A percentile compares a stretch with the other conserved stretches of the same genome.
phyloP scores from a whole-genome alignment of 2,888 invertebrate genomes.

The Diploptera punctata region DNA sequence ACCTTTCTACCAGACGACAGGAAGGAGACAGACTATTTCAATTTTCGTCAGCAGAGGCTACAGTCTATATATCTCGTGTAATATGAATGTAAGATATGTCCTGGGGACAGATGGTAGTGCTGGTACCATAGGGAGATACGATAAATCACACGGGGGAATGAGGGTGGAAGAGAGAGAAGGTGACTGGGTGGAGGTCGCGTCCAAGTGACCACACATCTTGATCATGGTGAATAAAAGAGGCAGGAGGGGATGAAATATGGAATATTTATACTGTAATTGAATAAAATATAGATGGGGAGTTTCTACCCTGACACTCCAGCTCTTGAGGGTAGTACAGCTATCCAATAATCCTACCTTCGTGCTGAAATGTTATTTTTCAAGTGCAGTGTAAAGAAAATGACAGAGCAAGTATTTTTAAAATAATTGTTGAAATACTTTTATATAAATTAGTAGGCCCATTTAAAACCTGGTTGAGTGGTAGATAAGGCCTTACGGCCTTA shows the following conservation, averaged over 20 bases:
- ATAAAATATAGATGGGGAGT: slow-evolving; percentile 30
- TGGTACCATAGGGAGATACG: neutral
- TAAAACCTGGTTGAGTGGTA: too few relatives aligned
- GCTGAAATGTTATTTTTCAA: neutral
- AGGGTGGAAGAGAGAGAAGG: neutral
- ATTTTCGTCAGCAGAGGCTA: neutral
- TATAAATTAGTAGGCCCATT: too few relatives aligned
- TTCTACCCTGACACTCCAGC: neutral
- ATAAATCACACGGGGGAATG: slow-evolving; percentile 10
- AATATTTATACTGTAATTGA: slow-evolving; percentile 41
- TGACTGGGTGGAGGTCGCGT: slow-evolving; percentile 4
- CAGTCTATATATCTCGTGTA: slow-evolving; percentile 5
- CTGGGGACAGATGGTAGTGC: slow-evolving; percentile 12
- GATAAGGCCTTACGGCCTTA: too few relatives aligned
- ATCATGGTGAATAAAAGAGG: slow-evolving; percentile 23
- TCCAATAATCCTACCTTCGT: neutral
- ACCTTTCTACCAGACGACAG: too few relatives aligned
- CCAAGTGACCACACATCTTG: slow-evolving; percentile 35
- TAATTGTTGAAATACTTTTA: too few relatives aligned
- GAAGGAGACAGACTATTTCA: too few relatives aligned
- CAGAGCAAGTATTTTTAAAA: too few relatives aligned
- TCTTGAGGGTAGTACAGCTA: neutral
- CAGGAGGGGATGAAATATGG: slow-evolving; percentile 35
- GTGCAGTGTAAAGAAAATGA: too few relatives aligned
- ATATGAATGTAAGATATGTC: slow-evolving; percentile 23